A percentile compares a stretch with the other conserved stretches of the same genome.
phyloP scores from a whole-genome alignment of 1,140 invertebrate species.

The Marisa cornuarietis region DNA sequence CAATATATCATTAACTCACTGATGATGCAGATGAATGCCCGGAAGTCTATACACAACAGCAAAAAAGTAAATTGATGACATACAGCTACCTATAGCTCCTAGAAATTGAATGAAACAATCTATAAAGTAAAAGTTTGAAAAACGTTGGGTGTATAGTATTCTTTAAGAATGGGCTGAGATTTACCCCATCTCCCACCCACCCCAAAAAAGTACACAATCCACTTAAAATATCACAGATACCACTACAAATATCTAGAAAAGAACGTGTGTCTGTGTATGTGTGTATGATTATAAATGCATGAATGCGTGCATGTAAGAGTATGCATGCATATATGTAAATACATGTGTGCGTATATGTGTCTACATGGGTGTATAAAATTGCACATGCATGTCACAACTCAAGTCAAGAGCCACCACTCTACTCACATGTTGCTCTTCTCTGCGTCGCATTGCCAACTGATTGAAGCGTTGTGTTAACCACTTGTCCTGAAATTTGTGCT shows the following conservation, averaged over 20 bases:
- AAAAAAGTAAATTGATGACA: no score
- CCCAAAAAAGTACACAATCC: no score
- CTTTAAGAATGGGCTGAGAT: no score
- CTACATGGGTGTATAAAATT: neutral
- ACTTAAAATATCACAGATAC: neutral
- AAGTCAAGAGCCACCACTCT: neutral
- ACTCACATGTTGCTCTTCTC: constrained; percentile 48
- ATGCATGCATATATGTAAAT: neutral
- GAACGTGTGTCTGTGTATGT: neutral
- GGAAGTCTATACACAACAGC: no score
- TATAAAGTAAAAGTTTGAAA: no score
- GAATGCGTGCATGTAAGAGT: neutral
- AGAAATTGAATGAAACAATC: no score
- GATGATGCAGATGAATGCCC: no score
- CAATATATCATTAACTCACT: no score
- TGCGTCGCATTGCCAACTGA: constrained; percentile 40
- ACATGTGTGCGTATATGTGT: neutral
- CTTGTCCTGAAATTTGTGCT: constrained; percentile 64
- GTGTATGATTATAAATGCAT: neutral
- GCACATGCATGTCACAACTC: neutral
- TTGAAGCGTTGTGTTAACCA: constrained; percentile 54
- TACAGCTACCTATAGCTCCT: no score
- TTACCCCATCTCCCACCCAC: no score
- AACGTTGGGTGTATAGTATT: no score
- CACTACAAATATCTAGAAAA: neutral